Conservation (phyloP, 2,888 invertebrate genomes). For the Cryptocephalus moraei region DNA sequence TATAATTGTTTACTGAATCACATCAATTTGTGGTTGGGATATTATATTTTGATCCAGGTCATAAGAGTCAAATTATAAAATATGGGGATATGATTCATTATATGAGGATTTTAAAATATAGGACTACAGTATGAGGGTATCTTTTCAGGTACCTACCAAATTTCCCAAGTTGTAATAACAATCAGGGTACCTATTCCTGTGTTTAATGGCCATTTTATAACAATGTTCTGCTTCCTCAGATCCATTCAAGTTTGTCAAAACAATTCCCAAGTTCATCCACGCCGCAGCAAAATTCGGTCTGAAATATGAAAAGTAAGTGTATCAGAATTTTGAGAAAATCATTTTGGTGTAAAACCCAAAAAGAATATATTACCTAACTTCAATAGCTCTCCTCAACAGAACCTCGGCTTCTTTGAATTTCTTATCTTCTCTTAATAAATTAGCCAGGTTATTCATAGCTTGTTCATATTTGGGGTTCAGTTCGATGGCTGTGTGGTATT, state of each 20-base stretch:
- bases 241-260: constrained; percentile 64
- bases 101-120: too few species aligned
- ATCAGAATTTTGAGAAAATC: too few species aligned
- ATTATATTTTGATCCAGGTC: too few species aligned
- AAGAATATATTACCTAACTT: constrained; percentile 48
- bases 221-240: constrained; percentile 64
- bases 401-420: constrained; percentile 60
- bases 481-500: constrained; percentile 53
- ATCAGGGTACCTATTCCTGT: constrained; percentile 76
- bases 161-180: constrained; percentile 94
- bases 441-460: constrained; percentile 90
- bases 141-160: constrained; percentile 55
- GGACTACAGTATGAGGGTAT: too few species aligned
- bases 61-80: too few species aligned
- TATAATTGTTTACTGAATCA: too few species aligned
- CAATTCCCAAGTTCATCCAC: constrained; percentile 98
- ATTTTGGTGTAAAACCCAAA: background rate
- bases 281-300: constrained; percentile 87
- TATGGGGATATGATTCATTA: too few species aligned
- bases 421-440: constrained; percentile 65
- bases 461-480: constrained; percentile 77
- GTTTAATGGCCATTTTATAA: constrained; percentile 68
- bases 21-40: too few species aligned
- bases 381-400: constrained; percentile 62
- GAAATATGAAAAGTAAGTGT: constrained; percentile 12